Conservation (phyloP, 1,140 invertebrate species). For the Dufourea novaeangliae region DNA sequence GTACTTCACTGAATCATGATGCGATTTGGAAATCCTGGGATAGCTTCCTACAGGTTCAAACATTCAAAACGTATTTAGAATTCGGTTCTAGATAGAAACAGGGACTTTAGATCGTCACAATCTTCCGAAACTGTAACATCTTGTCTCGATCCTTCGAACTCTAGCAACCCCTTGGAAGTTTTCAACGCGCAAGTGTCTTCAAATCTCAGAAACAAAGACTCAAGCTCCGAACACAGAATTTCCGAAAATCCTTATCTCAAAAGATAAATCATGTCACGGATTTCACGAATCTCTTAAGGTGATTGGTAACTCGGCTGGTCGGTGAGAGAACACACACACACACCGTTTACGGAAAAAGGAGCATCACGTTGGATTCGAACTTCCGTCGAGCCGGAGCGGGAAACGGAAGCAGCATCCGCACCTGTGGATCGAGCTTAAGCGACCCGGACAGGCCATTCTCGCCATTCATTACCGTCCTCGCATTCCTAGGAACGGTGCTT, state of each 20-base stretch:
- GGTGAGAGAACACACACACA: conserved; percentile 2
- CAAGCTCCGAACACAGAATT: not conserved
- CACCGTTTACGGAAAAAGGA: conserved; percentile 19
- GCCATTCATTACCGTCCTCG: conserved; percentile 58
- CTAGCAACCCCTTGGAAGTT: no score
- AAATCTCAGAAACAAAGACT: not conserved
- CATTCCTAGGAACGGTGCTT: conserved; percentile 53
- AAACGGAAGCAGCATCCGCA: conserved; percentile 44
- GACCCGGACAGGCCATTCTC: conserved; percentile 49
- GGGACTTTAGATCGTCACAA: no score
- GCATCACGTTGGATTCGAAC: conserved; percentile 38
- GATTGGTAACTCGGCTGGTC: not conserved
- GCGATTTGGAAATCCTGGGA: no score
- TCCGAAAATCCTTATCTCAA: not conserved
- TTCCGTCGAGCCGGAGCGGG: conserved; percentile 35
- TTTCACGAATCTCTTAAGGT: not conserved
- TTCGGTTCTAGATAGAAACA: no score
- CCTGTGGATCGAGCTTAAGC: conserved; percentile 43
- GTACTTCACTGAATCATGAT: no score
- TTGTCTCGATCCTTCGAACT: no score
- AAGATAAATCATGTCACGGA: not conserved
- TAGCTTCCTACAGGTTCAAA: no score
- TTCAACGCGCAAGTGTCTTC: no score
- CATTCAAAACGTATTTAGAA: no score
- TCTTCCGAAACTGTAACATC: no score